phyloP scores from a whole-genome alignment of 2,797 vertebrate species.

The Pangasius sanitwongsei region DNA sequence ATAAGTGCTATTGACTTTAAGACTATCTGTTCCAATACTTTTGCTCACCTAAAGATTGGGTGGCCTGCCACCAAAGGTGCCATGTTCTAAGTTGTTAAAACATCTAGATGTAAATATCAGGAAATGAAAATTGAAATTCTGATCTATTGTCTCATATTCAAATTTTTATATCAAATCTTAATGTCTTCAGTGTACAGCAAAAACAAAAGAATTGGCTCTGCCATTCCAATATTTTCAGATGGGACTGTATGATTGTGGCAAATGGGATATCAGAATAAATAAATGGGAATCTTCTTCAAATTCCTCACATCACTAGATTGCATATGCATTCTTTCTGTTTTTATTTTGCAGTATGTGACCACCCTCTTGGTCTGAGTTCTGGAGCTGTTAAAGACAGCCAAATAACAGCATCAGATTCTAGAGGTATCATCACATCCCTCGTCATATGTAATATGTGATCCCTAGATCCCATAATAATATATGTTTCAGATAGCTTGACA shows the following conservation, averaged over 20 bases:
- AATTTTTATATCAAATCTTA: neutral
- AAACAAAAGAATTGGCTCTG: neutral
- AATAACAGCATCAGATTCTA: constrained; percentile 78
- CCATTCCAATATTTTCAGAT: neutral
- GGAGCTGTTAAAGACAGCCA: constrained; percentile 82
- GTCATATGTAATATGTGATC: neutral
- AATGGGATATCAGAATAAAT: neutral
- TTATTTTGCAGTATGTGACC: constrained; percentile 78
- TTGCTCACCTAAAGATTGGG: neutral
- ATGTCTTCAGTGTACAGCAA: neutral
- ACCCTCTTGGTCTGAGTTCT: constrained; percentile 84
- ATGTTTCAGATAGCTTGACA: constrained; percentile 12
- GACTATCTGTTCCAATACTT: neutral
- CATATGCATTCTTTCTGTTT: constrained; percentile 17
- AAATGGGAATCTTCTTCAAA: neutral
- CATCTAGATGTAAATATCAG: too few species aligned
- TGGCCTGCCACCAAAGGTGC: neutral
- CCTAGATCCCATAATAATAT: too few species aligned
- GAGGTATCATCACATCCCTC: constrained; percentile 70
- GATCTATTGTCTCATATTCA: neutral
- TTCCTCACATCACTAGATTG: neutral
- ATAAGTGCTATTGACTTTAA: neutral
- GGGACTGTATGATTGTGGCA: neutral
- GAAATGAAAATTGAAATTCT: too few species aligned
- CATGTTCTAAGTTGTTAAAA: neutral